Percentiles rank a stretch among this genome's conserved stretches.
phyloP scores from a whole-genome alignment of 2,113 vertebrate genomes.

The Antechinus flavipes region DNA sequence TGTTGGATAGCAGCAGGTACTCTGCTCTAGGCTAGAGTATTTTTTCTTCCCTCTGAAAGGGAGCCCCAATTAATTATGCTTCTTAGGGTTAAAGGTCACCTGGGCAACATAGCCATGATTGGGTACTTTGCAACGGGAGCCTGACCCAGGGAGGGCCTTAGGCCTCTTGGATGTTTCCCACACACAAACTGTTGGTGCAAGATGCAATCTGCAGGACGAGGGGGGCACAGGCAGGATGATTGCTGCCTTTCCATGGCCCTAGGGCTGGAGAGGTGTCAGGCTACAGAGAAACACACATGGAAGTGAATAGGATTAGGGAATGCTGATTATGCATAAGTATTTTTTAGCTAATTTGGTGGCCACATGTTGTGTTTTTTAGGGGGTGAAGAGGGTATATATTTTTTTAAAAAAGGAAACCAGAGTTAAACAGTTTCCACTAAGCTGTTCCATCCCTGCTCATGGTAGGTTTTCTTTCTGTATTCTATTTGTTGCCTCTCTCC shows the following conservation, averaged over 20 bases:
- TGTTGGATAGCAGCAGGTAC: conserved; percentile 63
- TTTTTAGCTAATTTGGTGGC: conserved; percentile 64
- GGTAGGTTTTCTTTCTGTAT: neutral
- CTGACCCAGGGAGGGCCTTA: conserved; percentile 70
- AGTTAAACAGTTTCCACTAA: neutral
- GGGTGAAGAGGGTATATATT: conserved; percentile 13
- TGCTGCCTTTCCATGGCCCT: conserved; percentile 62
- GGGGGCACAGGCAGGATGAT: conserved; percentile 56
- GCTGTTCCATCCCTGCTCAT: neutral
- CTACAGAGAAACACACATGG: conserved; percentile 74
- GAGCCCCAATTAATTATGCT: conserved; percentile 80
- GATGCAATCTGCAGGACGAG: conserved; percentile 74
- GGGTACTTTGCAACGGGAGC: conserved; percentile 79
- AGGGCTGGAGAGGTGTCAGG: conserved; percentile 69
- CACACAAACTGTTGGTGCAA: conserved; percentile 80
- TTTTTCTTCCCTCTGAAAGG: conserved; percentile 41
- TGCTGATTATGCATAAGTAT: conserved; percentile 69
- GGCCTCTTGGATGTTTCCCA: conserved; percentile 82
- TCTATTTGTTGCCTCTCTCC: neutral
- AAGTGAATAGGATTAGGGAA: conserved; percentile 67
- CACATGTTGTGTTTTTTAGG: neutral
- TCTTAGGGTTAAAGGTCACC: conserved; percentile 74
- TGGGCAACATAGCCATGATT: conserved; percentile 16
- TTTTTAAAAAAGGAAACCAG: neutral
- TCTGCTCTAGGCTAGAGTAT: conserved; percentile 68